Percentiles rank a stretch among this genome's conserved stretches.
These are phyloP conservation scores for Agonum fuliginosum DNA, from an alignment of 2,888 invertebrate genomes.

Conservation along the genomic window DNA sequence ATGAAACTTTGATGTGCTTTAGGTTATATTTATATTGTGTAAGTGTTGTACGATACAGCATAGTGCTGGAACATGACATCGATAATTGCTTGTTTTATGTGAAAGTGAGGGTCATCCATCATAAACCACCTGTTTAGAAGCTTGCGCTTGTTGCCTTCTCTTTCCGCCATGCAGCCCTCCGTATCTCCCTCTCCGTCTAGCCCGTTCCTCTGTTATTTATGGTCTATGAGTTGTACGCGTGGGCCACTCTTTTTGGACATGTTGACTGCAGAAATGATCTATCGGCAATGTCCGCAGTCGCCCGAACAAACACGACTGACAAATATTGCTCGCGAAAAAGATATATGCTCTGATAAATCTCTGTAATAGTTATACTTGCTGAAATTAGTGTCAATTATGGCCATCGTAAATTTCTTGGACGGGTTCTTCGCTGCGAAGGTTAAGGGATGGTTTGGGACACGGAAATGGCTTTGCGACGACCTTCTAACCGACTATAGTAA, in stretches of 20 bases:
- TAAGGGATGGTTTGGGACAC: not conserved
- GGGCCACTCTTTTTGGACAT: conserved; percentile 66
- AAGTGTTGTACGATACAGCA: conserved; percentile 22
- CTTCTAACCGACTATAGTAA: not conserved
- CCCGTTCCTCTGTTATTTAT: conserved; percentile 55
- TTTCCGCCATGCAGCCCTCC: not conserved
- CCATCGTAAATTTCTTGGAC: conserved; percentile 69
- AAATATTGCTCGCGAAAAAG: conserved; percentile 71
- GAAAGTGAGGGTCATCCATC: conserved; percentile 70
- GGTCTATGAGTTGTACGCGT: conserved; percentile 56
- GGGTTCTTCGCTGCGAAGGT: conserved; percentile 55
- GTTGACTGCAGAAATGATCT: conserved; percentile 71
- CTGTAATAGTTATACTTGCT: conserved; percentile 69
- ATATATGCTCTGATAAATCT: conserved; percentile 73
- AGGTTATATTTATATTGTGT: not conserved
- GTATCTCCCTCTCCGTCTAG: conserved; percentile 2
- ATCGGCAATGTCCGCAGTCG: conserved; percentile 71
- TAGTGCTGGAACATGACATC: conserved; percentile 62
- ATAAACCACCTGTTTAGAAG: conserved; percentile 70
- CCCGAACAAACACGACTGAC: conserved; percentile 69
- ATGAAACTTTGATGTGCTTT: too few species aligned
- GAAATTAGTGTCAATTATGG: conserved; percentile 71
- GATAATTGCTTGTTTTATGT: conserved; percentile 70
- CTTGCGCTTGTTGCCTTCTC: conserved; percentile 50
- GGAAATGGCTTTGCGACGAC: not conserved